Evolutionary conservation across 2,797 vertebrate genomes (phyloP).

Genomic region (Hephaestus fuliginosus): DNA sequence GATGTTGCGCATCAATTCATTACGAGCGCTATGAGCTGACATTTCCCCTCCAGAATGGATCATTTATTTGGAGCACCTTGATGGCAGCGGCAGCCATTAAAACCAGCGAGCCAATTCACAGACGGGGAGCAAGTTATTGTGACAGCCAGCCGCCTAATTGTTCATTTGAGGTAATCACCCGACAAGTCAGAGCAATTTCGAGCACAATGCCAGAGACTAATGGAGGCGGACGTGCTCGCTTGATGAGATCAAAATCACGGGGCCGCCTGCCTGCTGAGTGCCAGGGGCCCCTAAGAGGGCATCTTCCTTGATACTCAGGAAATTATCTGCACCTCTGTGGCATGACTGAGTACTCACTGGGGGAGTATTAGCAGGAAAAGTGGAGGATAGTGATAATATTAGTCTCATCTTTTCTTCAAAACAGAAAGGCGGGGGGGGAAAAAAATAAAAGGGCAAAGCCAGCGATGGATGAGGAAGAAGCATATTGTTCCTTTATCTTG

Average conservation of each 20-base stretch:
- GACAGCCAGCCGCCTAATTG: constrained; percentile 84
- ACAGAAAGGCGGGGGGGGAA: not conserved
- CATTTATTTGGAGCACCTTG: constrained; percentile 80
- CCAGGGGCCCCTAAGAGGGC: constrained; percentile 56
- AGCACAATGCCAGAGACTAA: constrained; percentile 80
- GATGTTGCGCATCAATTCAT: constrained; percentile 73
- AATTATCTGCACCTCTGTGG: constrained; percentile 56
- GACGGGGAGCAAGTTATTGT: constrained; percentile 77
- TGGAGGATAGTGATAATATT: constrained; percentile 28
- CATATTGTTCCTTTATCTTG: constrained; percentile 40
- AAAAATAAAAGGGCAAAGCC: not conserved
- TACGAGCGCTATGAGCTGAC: constrained; percentile 73
- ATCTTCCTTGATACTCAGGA: constrained; percentile 48
- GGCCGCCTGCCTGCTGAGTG: constrained; percentile 59
- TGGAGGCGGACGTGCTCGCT: constrained; percentile 77
- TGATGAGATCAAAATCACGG: constrained; percentile 76
- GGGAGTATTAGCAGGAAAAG: constrained; percentile 22
- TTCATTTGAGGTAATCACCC: constrained; percentile 86
- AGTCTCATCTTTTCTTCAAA: not conserved
- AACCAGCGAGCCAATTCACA: constrained; percentile 68
- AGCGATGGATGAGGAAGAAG: not conserved
- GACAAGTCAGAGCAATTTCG: constrained; percentile 81
- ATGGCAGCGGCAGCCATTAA: constrained; percentile 71
- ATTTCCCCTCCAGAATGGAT: constrained; percentile 77
- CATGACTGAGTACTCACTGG: constrained; percentile 29